Conservation (phyloP, 2,113 vertebrate species). For the Ageneiosus marmoratus region DNA sequence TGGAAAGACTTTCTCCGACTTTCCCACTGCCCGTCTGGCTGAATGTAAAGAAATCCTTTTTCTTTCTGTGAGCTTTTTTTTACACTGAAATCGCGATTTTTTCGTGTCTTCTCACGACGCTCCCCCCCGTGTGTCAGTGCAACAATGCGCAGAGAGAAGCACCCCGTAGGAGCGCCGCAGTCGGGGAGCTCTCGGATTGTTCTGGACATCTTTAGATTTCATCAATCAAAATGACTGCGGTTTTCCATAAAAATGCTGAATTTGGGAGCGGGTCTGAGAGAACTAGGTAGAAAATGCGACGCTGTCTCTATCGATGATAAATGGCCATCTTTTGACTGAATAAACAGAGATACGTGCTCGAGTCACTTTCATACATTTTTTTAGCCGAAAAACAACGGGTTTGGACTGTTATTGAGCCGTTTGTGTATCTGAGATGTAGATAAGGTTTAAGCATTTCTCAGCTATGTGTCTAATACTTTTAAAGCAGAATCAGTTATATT, state of each 20-base stretch:
- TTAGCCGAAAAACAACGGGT: background rate
- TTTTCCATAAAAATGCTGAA: slow-evolving; percentile 99
- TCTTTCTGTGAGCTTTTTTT: slow-evolving; percentile 67
- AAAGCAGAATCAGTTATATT: background rate
- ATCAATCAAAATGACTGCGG: slow-evolving; percentile 99
- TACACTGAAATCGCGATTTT: slow-evolving; percentile 92
- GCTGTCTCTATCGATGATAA: slow-evolving; percentile 99
- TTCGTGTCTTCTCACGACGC: slow-evolving; percentile 91
- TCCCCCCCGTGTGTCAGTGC: slow-evolving; percentile 78
- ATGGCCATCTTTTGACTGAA: slow-evolving; percentile 95
- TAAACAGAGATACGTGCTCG: slow-evolving; percentile 79
- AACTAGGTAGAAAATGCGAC: slow-evolving; percentile 96
- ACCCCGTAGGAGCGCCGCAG: slow-evolving; percentile 96
- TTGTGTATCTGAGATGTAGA: background rate
- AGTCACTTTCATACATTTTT: slow-evolving; percentile 44
- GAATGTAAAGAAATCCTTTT: slow-evolving; percentile 86
- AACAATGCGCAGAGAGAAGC: slow-evolving; percentile 99
- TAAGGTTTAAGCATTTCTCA: slow-evolving; percentile 1
- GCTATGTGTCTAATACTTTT: background rate
- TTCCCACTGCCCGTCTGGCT: slow-evolving; percentile 83
- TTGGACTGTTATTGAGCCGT: background rate
- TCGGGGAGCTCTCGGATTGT: slow-evolving; percentile 97
- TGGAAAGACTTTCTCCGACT: slow-evolving; percentile 85
- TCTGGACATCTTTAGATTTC: slow-evolving; percentile 99
- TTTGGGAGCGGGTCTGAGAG: slow-evolving; percentile 96